These are phyloP conservation scores for Trogon melanurus DNA, from an alignment of 2,113 vertebrate species.

Conservation along the genomic window DNA sequence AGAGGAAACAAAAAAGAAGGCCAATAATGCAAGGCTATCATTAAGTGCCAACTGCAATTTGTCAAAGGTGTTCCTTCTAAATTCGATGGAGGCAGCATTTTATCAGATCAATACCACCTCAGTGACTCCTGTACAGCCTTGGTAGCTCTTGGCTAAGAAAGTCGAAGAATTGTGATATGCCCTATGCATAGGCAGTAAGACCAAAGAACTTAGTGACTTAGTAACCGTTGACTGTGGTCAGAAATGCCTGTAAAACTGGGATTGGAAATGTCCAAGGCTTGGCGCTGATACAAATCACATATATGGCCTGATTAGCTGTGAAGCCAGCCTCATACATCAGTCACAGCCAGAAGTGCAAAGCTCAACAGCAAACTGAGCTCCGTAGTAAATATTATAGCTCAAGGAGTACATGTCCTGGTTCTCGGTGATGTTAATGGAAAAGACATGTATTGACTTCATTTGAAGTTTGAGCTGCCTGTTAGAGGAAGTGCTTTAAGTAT, in stretches of 20 bases:
- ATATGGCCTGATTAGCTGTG: neutral
- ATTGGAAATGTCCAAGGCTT: neutral
- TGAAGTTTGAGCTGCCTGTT: neutral
- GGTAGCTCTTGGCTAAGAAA: neutral
- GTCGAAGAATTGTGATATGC: neutral
- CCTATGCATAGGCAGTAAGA: neutral
- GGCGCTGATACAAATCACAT: neutral
- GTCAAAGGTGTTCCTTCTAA: neutral
- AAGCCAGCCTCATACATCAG: neutral
- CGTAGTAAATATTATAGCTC: neutral
- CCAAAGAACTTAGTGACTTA: neutral
- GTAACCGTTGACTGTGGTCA: neutral
- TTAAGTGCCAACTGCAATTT: constrained; percentile 16
- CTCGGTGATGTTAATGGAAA: neutral
- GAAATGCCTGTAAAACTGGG: neutral
- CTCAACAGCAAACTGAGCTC: neutral
- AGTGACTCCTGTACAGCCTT: neutral
- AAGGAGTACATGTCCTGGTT: neutral
- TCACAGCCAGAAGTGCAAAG: neutral
- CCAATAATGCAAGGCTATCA: neutral
- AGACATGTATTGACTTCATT: neutral
- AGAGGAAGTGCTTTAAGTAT: neutral
- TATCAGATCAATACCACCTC: neutral
- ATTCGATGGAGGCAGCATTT: neutral
- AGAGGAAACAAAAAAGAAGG: neutral